Base-by-base conservation (phyloP, 1,140 invertebrate species). In the Oppia nitens region DNA sequence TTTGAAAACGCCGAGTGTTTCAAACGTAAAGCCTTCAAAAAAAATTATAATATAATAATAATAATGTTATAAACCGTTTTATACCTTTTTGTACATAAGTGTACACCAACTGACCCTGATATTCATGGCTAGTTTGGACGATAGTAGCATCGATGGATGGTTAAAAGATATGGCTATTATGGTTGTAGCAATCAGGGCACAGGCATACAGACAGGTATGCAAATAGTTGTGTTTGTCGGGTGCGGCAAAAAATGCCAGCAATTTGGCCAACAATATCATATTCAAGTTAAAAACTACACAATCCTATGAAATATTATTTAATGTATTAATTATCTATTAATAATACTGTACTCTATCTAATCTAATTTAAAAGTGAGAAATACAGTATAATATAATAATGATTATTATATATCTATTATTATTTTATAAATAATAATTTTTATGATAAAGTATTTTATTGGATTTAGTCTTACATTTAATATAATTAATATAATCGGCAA, bases 1-100 rank as follows among this genome's bases (percentile, higher is more conserved):
- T 84, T 76, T 21, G 79, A 78, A 28, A 91, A 69, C 9, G 84
- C 80, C 1, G 76, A 79, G 63, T 72, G 71, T 59, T 71, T 74
- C n/a, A 77, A 62, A 28, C 69, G 66, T 51, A 77, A 63, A n/a
- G 40, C 78, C 64, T 84, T 12, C 50, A 11, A 52, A 52, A 21
- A 11, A n/a, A n/a, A n/a, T n/a, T n/a, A n/a, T n/a, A n/a, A n/a
- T n/a, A n/a, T n/a, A n/a, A n/a, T n/a, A n/a, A n/a, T n/a, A n/a
- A n/a, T n/a, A n/a, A 12, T 12, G 50, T 12, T 52, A 21, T 52
- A 12, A 12, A 20, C 11, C 21, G 12, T 26, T n/a, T n/a, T n/a
- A n/a, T n/a, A 52, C 50, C 50, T 54, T 71, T 68, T 73, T 72
- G 60, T 78, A 79, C 47, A 80, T 66, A 0, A 80, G 65, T 3